These are phyloP conservation scores for Hypomesus transpacificus DNA, from an alignment of 2,113 vertebrate species.

Conservation along the genomic window DNA sequence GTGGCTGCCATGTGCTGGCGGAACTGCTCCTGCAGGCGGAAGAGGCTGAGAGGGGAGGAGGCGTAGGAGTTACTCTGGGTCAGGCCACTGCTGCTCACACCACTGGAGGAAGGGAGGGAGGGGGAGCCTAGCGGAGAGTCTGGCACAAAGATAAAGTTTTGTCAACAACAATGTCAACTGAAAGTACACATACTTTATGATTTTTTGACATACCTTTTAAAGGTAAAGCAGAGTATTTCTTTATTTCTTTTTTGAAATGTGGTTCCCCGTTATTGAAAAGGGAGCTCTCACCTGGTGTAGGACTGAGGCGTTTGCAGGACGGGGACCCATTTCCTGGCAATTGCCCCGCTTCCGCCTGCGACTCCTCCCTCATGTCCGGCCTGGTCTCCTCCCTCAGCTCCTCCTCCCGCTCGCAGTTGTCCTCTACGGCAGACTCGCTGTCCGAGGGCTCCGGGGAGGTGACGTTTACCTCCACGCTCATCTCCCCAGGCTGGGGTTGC, in stretches of 20 bases:
- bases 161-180: neutral
- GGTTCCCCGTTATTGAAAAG: neutral
- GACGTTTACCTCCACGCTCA: constrained; percentile 83
- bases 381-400: constrained; percentile 75
- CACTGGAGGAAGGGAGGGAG: constrained; percentile 73
- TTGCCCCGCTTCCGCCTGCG: constrained; percentile 72
- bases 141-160: constrained; percentile 59
- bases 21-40: constrained; percentile 98
- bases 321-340: constrained; percentile 72
- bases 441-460: constrained; percentile 92
- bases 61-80: constrained; percentile 91
- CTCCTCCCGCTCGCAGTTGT: constrained; percentile 84
- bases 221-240: neutral
- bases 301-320: constrained; percentile 84
- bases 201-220: neutral
- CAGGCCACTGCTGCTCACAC: constrained; percentile 67
- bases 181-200: neutral
- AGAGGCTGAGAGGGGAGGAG: constrained; percentile 95
- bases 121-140: constrained; percentile 81
- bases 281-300: constrained; percentile 82
- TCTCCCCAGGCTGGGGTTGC: constrained; percentile 69
- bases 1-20: constrained; percentile 99
- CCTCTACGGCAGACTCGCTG: constrained; percentile 87
- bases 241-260: neutral
- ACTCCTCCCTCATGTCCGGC: constrained; percentile 54